These are phyloP conservation scores for Petromus typicus DNA, from an alignment of 2,113 vertebrate genomes.

Conservation along the genomic window DNA sequence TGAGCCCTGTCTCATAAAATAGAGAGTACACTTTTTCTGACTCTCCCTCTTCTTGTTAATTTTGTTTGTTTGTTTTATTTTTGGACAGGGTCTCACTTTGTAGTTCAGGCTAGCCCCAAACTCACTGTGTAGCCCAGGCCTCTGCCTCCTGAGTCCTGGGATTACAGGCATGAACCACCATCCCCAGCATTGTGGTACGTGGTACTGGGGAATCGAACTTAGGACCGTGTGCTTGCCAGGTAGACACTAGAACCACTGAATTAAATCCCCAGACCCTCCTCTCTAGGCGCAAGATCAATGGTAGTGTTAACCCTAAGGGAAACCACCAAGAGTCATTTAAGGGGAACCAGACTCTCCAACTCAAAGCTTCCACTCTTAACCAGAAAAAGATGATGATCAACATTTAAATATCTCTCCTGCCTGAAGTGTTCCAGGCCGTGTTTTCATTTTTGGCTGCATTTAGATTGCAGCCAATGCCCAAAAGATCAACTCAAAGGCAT, in stretches of 20 bases:
- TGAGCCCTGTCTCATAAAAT: neutral
- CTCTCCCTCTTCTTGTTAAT: neutral
- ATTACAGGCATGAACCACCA: too few relatives aligned
- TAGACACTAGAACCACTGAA: too few relatives aligned
- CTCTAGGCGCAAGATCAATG: neutral
- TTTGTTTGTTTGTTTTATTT: too few relatives aligned
- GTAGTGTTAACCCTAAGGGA: neutral
- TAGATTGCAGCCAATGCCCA: neutral
- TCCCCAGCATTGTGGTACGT: too few relatives aligned
- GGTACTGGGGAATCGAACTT: too few relatives aligned
- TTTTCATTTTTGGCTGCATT: neutral
- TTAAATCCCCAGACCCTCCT: too few relatives aligned
- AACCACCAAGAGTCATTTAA: neutral
- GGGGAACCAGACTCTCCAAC: neutral
- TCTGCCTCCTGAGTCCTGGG: too few relatives aligned
- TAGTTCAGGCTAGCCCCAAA: too few relatives aligned
- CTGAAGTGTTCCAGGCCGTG: neutral
- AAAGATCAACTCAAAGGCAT: neutral
- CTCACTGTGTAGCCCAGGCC: too few relatives aligned
- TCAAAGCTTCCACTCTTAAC: neutral
- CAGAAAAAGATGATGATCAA: neutral
- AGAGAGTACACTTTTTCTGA: neutral
- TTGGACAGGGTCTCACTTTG: too few relatives aligned
- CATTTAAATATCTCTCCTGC: neutral
- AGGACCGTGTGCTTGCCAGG: too few relatives aligned